Conservation (phyloP, 1,140 invertebrate genomes). For the Hypsibius dujardini region DNA sequence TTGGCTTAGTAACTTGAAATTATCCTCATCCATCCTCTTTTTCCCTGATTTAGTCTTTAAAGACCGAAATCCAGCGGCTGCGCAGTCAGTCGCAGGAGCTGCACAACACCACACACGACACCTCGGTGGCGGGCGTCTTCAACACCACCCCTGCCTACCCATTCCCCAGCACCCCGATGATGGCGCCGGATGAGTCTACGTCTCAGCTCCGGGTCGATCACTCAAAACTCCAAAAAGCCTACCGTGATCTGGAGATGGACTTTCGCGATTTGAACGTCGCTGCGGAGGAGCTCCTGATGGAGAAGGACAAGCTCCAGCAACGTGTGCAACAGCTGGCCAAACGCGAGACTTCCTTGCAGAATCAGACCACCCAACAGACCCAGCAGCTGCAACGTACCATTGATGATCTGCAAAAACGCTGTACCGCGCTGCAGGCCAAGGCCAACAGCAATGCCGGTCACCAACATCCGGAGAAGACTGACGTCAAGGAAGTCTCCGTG, state of each 20-base stretch:
- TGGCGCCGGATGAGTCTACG: background rate
- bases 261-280: background rate
- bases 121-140: background rate
- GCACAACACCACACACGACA: background rate
- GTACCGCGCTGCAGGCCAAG: too few relatives aligned
- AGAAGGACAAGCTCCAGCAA: conserved; percentile 6
- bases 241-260: background rate
- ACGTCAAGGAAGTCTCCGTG: background rate
- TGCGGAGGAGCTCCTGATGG: background rate
- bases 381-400: too few relatives aligned
- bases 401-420: too few relatives aligned
- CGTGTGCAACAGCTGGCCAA: background rate
- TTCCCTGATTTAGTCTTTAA: too few relatives aligned
- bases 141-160: background rate
- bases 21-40: too few relatives aligned
- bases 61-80: background rate
- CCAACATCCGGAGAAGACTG: too few relatives aligned
- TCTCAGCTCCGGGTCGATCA: background rate
- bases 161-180: background rate
- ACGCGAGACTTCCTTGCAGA: too few relatives aligned
- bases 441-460: too few relatives aligned
- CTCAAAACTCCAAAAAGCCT: background rate
- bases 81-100: background rate
- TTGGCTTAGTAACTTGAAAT: too few relatives aligned
- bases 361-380: too few relatives aligned